phyloP scores from a whole-genome alignment of 2,888 invertebrate genomes.

The Drosophila mettleri region DNA sequence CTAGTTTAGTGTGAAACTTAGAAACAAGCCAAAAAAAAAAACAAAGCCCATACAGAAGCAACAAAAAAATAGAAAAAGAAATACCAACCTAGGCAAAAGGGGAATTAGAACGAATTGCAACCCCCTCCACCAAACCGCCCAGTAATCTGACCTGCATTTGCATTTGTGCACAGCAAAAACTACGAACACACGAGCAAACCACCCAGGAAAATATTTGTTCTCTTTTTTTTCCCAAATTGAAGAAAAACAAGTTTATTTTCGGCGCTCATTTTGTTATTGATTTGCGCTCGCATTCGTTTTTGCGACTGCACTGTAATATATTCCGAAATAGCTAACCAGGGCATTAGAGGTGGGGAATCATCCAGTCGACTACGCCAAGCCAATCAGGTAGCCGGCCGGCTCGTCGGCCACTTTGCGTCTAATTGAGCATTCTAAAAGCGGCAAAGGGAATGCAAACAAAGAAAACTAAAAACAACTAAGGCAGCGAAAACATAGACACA shows the following conservation, averaged over 20 bases:
- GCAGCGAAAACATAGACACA: slow-evolving; percentile 9
- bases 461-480: slow-evolving; percentile 16
- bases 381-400: slow-evolving; percentile 43
- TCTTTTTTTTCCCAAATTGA: neutral
- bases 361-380: slow-evolving; percentile 22
- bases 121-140: neutral
- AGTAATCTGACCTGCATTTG: slow-evolving; percentile 50
- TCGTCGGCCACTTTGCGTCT: slow-evolving; percentile 54
- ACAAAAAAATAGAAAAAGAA: neutral
- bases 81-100: slow-evolving; percentile 4
- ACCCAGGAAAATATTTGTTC: slow-evolving; percentile 37
- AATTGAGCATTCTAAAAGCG: slow-evolving; percentile 71
- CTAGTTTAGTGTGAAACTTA: slow-evolving; percentile 24
- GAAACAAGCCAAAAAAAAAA: slow-evolving; percentile 34
- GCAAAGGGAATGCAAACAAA: slow-evolving; percentile 48
- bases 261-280: slow-evolving; percentile 55
- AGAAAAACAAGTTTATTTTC: slow-evolving; percentile 62
- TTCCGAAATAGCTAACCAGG: slow-evolving; percentile 47
- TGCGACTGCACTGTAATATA: slow-evolving; percentile 35
- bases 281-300: slow-evolving; percentile 32
- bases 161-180: slow-evolving; percentile 55
- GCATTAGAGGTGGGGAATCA: slow-evolving; percentile 19
- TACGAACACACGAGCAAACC: slow-evolving; percentile 25
- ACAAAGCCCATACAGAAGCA: slow-evolving; percentile 5
- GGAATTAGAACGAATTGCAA: slow-evolving; percentile 54